A percentile compares a stretch with the other conserved stretches of the same genome.
These are phyloP conservation scores for Patagioenas fasciata DNA, from an alignment of 2,113 vertebrate genomes.

Conservation along the genomic window DNA sequence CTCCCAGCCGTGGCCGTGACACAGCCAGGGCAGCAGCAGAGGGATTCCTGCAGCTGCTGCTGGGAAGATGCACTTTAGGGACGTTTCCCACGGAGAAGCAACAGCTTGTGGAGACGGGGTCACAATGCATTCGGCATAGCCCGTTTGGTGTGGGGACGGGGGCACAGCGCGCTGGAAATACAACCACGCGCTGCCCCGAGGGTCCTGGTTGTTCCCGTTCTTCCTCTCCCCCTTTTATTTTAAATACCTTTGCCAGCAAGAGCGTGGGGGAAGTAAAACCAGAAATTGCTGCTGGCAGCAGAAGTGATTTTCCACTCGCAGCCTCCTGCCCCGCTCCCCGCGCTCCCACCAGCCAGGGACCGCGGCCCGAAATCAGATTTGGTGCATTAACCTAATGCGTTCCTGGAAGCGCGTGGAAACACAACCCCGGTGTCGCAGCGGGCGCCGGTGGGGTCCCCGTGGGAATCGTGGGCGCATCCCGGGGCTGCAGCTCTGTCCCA, in stretches of 20 bases:
- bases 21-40: accelerated
- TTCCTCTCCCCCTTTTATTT: background rate
- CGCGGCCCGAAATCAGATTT: slow-evolving; percentile 5
- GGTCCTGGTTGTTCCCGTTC: background rate
- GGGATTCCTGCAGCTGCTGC: background rate
- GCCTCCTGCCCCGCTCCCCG: background rate
- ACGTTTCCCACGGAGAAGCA: background rate
- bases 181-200: background rate
- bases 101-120: background rate
- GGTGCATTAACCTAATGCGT: background rate
- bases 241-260: slow-evolving; percentile 4
- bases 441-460: background rate
- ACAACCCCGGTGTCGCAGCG: background rate
- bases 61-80: accelerated
- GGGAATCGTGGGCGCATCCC: background rate
- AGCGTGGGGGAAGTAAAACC: background rate
- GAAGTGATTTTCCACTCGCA: slow-evolving; percentile 42
- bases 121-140: accelerated
- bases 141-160: accelerated
- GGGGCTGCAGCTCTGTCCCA: accelerated
- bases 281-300: slow-evolving; percentile 32
- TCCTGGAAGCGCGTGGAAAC: background rate
- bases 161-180: background rate
- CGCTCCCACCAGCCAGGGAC: background rate
- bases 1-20: background rate